Percentiles rank a stretch among this genome's conserved stretches.
Evolutionary conservation across 1,140 invertebrate genomes (phyloP).

Genomic region (Hydropsyche tenuis): DNA sequence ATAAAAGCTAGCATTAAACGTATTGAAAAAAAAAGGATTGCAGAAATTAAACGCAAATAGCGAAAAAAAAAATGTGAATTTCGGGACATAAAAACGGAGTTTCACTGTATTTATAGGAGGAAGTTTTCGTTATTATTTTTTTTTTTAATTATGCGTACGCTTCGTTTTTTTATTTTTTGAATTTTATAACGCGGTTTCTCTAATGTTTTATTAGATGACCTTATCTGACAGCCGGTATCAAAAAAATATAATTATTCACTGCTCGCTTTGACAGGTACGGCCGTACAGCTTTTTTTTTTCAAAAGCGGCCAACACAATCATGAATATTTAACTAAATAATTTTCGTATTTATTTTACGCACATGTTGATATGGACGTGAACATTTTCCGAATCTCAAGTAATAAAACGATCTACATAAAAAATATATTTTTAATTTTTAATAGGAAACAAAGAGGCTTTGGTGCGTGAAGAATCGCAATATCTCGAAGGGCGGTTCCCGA

Average conservation of each 20-base stretch:
- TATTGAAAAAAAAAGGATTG: background rate
- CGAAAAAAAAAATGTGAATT: background rate
- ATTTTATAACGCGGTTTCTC: slow-evolving; percentile 42
- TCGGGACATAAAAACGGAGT: background rate
- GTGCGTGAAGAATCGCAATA: too few relatives aligned
- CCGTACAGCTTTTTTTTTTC: slow-evolving; percentile 25
- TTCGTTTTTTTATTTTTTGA: background rate
- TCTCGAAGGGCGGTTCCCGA: too few relatives aligned
- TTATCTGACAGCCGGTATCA: slow-evolving; percentile 50
- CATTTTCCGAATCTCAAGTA: too few relatives aligned
- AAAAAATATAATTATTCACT: slow-evolving; percentile 49
- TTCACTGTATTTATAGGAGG: background rate
- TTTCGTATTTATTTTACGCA: slow-evolving; percentile 7
- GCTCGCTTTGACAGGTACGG: slow-evolving; percentile 29
- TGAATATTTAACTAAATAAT: slow-evolving; percentile 29
- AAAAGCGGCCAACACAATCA: background rate
- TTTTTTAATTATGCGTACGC: background rate
- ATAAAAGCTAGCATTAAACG: background rate
- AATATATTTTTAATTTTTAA: too few relatives aligned
- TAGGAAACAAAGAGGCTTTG: too few relatives aligned
- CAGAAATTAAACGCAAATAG: background rate
- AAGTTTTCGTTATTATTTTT: background rate
- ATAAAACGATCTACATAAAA: too few relatives aligned
- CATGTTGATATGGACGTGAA: background rate
- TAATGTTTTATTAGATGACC: slow-evolving; percentile 51